Conservation (phyloP, 2,113 vertebrate species). For the Thamnophis sirtalis region DNA sequence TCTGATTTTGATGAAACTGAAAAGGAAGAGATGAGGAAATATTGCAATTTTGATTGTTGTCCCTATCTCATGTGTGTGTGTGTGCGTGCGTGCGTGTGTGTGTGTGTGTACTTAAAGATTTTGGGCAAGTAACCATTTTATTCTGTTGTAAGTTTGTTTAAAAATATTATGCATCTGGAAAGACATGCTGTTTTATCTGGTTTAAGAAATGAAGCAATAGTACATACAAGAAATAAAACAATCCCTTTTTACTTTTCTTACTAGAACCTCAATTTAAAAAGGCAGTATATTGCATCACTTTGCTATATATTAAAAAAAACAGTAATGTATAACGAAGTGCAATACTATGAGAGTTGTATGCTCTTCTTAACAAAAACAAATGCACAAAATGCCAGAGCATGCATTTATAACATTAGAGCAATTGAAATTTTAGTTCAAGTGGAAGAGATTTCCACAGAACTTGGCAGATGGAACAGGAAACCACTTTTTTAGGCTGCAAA, state of each 20-base stretch:
- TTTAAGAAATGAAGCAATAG: neutral
- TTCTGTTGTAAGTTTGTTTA: neutral
- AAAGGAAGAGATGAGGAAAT: accelerated
- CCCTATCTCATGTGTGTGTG: neutral
- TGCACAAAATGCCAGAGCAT: neutral
- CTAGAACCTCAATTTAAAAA: neutral
- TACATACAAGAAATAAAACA: neutral
- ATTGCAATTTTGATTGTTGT: neutral
- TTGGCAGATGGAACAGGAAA: neutral
- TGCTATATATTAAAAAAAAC: neutral
- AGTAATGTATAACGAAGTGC: neutral
- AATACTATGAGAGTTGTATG: neutral
- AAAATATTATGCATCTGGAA: neutral
- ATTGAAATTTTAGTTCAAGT: neutral
- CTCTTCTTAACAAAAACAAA: neutral
- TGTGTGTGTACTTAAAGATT: neutral
- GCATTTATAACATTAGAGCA: neutral
- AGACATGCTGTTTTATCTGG: neutral
- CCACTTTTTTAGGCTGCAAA: neutral
- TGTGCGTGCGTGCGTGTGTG: neutral
- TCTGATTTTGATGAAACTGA: neutral
- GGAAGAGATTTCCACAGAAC: neutral
- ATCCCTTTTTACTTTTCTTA: neutral
- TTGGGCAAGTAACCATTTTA: neutral
- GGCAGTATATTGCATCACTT: neutral